Evolutionary conservation across 2,113 vertebrate species (phyloP).

Genomic region (Sylvilagus bachmani): DNA sequence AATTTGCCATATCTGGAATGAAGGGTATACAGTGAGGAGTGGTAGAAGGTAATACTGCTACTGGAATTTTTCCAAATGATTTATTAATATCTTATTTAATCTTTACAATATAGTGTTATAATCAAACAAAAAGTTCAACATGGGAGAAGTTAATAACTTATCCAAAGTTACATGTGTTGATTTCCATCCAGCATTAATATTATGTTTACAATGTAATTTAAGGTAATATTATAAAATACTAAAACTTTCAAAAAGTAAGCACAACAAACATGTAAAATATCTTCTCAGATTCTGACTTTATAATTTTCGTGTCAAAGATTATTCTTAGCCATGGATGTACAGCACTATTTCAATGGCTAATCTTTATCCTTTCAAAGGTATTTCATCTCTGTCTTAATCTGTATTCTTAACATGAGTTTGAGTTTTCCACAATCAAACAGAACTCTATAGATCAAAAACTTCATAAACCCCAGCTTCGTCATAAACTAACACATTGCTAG

Average conservation of each 20-base stretch:
- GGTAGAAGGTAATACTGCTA: not conserved
- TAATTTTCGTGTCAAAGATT: not conserved
- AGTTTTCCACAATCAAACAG: conserved; percentile 20
- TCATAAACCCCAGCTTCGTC: not conserved
- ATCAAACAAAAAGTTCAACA: not conserved
- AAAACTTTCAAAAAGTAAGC: not conserved
- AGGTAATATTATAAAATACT: not conserved
- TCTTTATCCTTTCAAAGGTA: not conserved
- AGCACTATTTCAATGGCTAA: not conserved
- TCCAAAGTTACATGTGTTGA: not conserved
- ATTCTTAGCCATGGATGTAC: not conserved
- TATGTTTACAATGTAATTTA: not conserved
- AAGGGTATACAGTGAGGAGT: not conserved
- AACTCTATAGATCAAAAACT: conserved; percentile 71
- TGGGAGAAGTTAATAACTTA: not conserved
- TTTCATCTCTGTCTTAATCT: conserved; percentile 50
- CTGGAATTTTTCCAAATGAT: not conserved
- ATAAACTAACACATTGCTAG: conserved; percentile 60
- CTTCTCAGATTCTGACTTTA: not conserved
- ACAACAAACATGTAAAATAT: not conserved
- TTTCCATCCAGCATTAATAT: not conserved
- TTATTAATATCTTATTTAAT: not conserved
- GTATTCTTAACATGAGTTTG: not conserved
- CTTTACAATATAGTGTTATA: not conserved
- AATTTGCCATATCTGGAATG: not conserved